Percentiles rank a stretch among this genome's conserved stretches.
Evolutionary conservation across 2,797 vertebrate species (phyloP).

Genomic region (Paramormyrops hopkinsi): DNA sequence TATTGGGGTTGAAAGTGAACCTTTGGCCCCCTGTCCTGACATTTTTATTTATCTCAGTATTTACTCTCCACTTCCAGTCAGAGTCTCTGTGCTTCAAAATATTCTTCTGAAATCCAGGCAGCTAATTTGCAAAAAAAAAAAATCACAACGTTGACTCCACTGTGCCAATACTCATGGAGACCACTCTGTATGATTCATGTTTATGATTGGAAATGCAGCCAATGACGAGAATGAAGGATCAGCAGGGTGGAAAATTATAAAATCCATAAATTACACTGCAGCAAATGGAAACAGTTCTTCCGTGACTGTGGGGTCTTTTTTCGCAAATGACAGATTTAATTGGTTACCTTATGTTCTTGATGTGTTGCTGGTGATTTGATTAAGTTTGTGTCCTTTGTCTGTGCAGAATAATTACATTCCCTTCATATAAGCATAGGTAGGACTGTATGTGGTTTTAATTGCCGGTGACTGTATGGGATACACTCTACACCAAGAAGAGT

Average conservation of each 20-base stretch:
- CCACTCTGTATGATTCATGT: neutral
- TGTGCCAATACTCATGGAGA: neutral
- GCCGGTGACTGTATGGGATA: neutral
- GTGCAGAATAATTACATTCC: neutral
- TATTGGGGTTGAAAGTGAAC: neutral
- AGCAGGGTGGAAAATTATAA: neutral
- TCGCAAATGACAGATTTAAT: neutral
- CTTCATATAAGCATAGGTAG: neutral
- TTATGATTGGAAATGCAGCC: neutral
- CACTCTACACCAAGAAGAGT: neutral
- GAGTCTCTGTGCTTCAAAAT: neutral
- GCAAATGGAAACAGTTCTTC: neutral
- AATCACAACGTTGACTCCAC: neutral
- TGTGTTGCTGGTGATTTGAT: neutral
- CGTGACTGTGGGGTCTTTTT: neutral
- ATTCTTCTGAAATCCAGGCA: neutral
- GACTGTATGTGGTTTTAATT: neutral
- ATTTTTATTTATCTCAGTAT: neutral
- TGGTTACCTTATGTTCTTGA: neutral
- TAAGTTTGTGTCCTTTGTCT: neutral
- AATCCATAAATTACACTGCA: neutral
- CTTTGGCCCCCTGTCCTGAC: neutral
- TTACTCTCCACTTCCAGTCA: neutral
- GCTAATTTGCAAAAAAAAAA: neutral
- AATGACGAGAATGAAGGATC: neutral